Percentiles rank a stretch among this genome's conserved stretches.
These are phyloP conservation scores for Dyspetes luteomarginatus DNA, from an alignment of 2,888 invertebrate species.

Conservation along the genomic window DNA sequence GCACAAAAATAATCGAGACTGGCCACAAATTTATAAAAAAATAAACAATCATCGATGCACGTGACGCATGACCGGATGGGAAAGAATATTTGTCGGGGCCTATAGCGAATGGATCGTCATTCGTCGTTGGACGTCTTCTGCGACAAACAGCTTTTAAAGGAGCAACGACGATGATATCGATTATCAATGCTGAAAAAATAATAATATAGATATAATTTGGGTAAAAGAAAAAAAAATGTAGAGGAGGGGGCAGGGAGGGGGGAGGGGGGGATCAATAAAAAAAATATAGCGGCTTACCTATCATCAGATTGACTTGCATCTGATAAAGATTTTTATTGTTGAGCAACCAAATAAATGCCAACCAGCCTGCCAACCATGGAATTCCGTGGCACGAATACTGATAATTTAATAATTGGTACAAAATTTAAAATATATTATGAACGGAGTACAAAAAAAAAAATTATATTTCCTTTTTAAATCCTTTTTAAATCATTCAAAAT, in stretches of 20 bases:
- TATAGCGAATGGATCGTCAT: slow-evolving; percentile 87
- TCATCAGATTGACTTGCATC: slow-evolving; percentile 93
- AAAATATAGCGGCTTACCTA: slow-evolving; percentile 86
- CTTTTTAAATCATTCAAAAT: too few species aligned
- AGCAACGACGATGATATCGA: slow-evolving; percentile 92
- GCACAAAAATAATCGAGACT: slow-evolving; percentile 86
- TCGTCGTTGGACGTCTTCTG: slow-evolving; percentile 89
- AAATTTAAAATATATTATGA: background rate
- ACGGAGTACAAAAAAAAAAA: background rate
- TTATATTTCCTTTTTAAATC: too few species aligned
- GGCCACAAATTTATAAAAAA: slow-evolving; percentile 89
- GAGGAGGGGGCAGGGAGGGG: slow-evolving; percentile 17
- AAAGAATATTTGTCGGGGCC: slow-evolving; percentile 96
- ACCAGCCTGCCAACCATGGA: slow-evolving; percentile 91
- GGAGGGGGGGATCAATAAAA: too few species aligned
- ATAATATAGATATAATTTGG: background rate
- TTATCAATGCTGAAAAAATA: slow-evolving; percentile 88
- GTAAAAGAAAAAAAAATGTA: background rate
- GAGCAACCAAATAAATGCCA: slow-evolving; percentile 91
- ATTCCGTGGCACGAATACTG: slow-evolving; percentile 95
- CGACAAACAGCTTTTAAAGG: slow-evolving; percentile 91
- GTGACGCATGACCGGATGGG: slow-evolving; percentile 97
- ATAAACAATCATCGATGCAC: slow-evolving; percentile 90
- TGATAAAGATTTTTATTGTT: slow-evolving; percentile 89
- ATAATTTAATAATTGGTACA: slow-evolving; percentile 67